Evolutionary conservation across 2,888 invertebrate genomes (phyloP).

Genomic region (Chelonus formosanus): DNA sequence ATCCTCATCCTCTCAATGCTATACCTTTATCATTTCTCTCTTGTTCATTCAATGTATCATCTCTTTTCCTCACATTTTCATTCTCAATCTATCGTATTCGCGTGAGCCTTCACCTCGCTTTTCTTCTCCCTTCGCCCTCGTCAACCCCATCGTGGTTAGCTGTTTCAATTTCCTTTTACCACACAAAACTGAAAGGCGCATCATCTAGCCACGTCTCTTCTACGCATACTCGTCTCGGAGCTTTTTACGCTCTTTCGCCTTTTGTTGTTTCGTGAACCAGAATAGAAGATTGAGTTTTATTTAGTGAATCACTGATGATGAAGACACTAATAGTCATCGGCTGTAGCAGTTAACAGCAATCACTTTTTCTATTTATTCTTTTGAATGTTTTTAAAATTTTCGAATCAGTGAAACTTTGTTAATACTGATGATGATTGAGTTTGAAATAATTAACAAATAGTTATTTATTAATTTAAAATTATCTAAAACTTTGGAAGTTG

Average conservation of each 20-base stretch:
- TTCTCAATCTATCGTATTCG: constrained; percentile 16
- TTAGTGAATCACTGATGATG: not conserved
- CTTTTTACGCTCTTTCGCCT: constrained; percentile 33
- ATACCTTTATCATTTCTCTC: constrained; percentile 28
- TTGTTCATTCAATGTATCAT: constrained; percentile 9
- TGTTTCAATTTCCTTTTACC: constrained; percentile 61
- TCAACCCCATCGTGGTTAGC: constrained; percentile 59
- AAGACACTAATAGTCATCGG: not conserved
- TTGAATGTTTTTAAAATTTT: too few relatives aligned
- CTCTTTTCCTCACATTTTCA: constrained; percentile 27
- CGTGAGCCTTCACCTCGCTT: constrained; percentile 13
- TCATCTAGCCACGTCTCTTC: constrained; percentile 33
- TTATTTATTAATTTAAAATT: too few relatives aligned
- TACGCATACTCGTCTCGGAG: constrained; percentile 33
- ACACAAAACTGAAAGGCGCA: constrained; percentile 56
- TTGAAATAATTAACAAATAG: too few relatives aligned
- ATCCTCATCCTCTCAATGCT: constrained; percentile 35
- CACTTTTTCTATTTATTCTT: too few relatives aligned
- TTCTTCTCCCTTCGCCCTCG: constrained; percentile 30
- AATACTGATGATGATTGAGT: too few relatives aligned
- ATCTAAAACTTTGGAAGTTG: too few relatives aligned
- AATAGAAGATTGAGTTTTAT: constrained; percentile 4
- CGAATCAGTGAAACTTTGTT: too few relatives aligned
- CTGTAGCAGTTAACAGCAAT: not conserved
- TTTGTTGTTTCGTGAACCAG: constrained; percentile 29